Conservation (phyloP, 2,888 invertebrate genomes). For the Cryptus armator region DNA sequence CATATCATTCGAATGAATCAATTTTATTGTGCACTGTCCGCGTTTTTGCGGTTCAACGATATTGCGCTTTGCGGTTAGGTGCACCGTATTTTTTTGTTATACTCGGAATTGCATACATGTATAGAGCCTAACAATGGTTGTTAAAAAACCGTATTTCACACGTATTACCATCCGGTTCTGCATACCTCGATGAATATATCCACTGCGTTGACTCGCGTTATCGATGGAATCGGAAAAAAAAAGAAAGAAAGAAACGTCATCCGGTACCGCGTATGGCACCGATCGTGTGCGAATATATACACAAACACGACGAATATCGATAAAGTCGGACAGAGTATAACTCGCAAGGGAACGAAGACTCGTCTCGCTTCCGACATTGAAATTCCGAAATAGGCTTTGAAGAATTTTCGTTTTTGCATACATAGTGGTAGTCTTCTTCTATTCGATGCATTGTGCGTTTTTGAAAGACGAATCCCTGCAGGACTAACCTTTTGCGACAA, state of each 20-base stretch:
- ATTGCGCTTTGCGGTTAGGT: slow-evolving; percentile 13
- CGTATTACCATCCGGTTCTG: neutral
- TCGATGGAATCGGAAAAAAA: slow-evolving; percentile 40
- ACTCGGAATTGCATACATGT: neutral
- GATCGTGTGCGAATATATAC: neutral
- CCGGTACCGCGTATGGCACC: neutral
- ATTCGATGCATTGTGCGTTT: neutral
- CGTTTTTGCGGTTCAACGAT: slow-evolving; percentile 3
- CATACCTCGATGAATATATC: slow-evolving; percentile 16
- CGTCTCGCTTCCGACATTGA: neutral
- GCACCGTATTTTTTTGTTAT: slow-evolving; percentile 6
- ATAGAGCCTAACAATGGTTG: slow-evolving; percentile 32
- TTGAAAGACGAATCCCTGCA: neutral
- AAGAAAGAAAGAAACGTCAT: slow-evolving; percentile 6
- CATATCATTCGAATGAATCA: slow-evolving; percentile 2
- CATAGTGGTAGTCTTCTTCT: neutral
- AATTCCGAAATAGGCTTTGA: neutral
- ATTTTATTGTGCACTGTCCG: neutral
- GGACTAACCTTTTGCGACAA: neutral
- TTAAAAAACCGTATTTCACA: slow-evolving; percentile 29
- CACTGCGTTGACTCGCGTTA: slow-evolving; percentile 7
- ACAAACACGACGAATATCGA: neutral
- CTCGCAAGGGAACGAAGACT: neutral
- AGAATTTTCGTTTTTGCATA: neutral
- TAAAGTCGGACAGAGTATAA: neutral